Percentiles rank a stretch among this genome's conserved stretches.
These are phyloP conservation scores for Stomorhina lunata DNA, from an alignment of 2,888 invertebrate genomes.

Conservation along the genomic window DNA sequence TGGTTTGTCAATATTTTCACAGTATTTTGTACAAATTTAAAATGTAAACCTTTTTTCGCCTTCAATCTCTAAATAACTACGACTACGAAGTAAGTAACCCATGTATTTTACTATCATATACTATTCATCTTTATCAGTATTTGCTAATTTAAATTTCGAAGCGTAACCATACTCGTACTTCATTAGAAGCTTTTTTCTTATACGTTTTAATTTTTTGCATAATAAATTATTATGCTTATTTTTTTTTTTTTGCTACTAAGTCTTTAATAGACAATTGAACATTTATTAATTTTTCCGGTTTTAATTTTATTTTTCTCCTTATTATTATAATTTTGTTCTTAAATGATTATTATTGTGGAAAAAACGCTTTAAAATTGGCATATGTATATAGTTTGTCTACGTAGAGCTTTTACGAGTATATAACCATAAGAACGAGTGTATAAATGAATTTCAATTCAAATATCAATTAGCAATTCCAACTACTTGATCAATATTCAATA, in stretches of 20 bases:
- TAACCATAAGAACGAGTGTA: too few species aligned
- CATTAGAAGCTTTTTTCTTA: conserved; percentile 49
- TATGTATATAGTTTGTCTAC: too few species aligned
- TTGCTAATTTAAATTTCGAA: conserved; percentile 24
- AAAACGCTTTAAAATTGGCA: conserved; percentile 4
- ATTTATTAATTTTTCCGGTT: conserved; percentile 67
- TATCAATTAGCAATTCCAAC: conserved; percentile 66
- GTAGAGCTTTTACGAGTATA: too few species aligned
- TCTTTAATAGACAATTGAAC: conserved; percentile 65
- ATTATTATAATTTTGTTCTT: conserved; percentile 33
- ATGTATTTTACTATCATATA: conserved; percentile 3
- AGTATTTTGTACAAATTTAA: too few species aligned
- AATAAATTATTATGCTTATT: conserved; percentile 59
- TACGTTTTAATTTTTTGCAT: conserved; percentile 51
- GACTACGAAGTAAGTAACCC: conserved; percentile 13
- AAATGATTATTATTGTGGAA: conserved; percentile 42
- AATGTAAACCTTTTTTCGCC: not conserved
- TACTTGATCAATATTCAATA: conserved; percentile 67
- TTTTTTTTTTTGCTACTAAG: conserved; percentile 14
- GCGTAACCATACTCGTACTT: conserved; percentile 29
- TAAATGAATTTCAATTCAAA: conserved; percentile 64
- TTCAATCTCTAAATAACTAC: too few species aligned
- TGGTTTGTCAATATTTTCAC: too few species aligned
- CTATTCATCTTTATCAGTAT: not conserved
- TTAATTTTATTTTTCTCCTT: conserved; percentile 57